Conservation (phyloP, 1,140 invertebrate genomes). For the Sinella curviseta region DNA sequence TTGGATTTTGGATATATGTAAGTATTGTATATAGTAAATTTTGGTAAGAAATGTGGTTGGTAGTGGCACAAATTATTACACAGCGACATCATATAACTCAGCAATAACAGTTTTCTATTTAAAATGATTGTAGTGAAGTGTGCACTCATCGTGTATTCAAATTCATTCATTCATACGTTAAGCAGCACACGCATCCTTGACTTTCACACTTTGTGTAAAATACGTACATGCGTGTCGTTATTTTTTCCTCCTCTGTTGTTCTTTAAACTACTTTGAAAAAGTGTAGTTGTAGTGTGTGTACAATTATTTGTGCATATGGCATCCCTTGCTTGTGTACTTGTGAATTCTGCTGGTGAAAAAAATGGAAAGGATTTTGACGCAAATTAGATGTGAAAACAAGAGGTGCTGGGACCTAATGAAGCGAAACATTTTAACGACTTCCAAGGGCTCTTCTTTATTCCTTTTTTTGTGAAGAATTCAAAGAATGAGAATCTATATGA, state of each 20-base stretch:
- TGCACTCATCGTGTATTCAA: too few relatives aligned
- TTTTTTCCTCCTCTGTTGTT: background rate
- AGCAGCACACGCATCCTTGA: background rate
- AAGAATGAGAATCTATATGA: constrained; percentile 3
- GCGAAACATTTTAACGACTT: constrained; percentile 48
- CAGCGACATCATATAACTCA: too few relatives aligned
- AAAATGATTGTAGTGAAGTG: too few relatives aligned
- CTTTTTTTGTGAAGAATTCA: constrained; percentile 4
- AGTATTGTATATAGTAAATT: too few relatives aligned
- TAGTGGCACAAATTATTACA: too few relatives aligned
- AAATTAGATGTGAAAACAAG: constrained; percentile 45
- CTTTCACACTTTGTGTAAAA: background rate
- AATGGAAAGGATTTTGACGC: background rate
- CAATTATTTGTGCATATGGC: too few relatives aligned
- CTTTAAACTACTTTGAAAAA: too few relatives aligned
- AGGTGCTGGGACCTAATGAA: constrained; percentile 42
- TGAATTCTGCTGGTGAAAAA: background rate
- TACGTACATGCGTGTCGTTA: background rate
- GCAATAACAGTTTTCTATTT: too few relatives aligned
- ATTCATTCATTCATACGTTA: constrained; percentile 8
- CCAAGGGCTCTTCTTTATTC: constrained; percentile 10
- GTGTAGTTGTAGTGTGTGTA: too few relatives aligned
- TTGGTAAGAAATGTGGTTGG: too few relatives aligned
- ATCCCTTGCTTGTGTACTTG: background rate
- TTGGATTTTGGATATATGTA: too few relatives aligned